A percentile compares a stretch with the other conserved stretches of the same genome.
phyloP scores from a whole-genome alignment of 2,113 vertebrate species.

The Pavo muticus region DNA sequence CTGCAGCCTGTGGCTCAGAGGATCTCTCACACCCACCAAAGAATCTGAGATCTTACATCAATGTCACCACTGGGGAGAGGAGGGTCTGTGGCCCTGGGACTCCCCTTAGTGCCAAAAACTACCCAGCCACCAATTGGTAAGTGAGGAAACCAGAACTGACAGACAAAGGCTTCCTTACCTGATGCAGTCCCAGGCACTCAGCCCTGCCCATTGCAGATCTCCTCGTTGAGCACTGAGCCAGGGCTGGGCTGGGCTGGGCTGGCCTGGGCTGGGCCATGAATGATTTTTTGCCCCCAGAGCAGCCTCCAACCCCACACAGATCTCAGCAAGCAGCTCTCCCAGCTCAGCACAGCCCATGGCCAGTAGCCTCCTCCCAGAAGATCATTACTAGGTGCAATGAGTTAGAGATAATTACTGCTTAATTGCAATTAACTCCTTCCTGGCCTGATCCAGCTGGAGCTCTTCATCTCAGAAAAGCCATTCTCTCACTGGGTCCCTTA shows the following conservation, averaged over 20 bases:
- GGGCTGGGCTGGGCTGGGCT: not conserved
- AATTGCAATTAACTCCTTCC: slow-evolving; percentile 49
- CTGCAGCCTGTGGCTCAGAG: not conserved
- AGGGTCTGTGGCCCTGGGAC: not conserved
- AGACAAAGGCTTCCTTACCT: not conserved
- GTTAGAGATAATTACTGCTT: slow-evolving; percentile 30
- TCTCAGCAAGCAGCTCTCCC: not conserved
- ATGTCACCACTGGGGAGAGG: not conserved
- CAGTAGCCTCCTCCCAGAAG: not conserved
- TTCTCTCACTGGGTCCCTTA: not conserved
- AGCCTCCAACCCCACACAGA: not conserved
- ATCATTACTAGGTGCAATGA: not conserved
- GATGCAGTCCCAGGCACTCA: accelerated
- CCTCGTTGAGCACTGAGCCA: not conserved
- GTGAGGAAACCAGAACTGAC: not conserved
- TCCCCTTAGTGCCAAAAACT: not conserved
- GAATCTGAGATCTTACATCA: not conserved
- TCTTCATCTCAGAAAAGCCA: not conserved
- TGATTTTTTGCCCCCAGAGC: not conserved
- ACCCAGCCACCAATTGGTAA: accelerated
- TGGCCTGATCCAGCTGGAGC: slow-evolving; percentile 2
- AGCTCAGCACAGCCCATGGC: not conserved
- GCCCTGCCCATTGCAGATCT: accelerated
- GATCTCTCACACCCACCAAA: not conserved
- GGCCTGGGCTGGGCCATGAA: not conserved